These are phyloP conservation scores for Oreortyx pictus DNA, from an alignment of 2,797 vertebrate genomes.

Conservation along the genomic window DNA sequence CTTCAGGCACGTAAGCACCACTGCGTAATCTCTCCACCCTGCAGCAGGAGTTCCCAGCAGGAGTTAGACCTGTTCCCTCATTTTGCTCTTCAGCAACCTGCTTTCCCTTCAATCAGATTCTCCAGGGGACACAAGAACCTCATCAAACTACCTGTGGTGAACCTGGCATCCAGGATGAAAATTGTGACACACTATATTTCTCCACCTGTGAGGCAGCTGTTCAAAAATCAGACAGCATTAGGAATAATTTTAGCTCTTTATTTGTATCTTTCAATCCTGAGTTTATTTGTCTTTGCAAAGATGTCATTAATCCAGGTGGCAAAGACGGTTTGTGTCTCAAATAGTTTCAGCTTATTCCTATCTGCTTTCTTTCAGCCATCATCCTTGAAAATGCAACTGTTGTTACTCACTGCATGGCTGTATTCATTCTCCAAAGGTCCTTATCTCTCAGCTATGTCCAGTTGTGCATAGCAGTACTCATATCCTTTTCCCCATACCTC, in stretches of 20 bases:
- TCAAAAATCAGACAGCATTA: background rate
- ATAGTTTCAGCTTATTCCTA: background rate
- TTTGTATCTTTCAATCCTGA: background rate
- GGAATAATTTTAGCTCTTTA: background rate
- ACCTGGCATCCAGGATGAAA: background rate
- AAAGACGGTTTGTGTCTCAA: background rate
- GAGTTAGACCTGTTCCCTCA: slow-evolving; percentile 38
- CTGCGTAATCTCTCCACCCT: background rate
- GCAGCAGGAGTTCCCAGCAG: background rate
- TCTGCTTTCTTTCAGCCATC: background rate
- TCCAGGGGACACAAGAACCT: background rate
- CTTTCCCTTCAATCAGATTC: slow-evolving; percentile 18
- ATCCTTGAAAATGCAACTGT: background rate
- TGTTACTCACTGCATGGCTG: background rate
- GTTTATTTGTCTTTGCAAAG: background rate
- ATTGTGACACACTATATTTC: background rate
- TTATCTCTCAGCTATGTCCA: background rate
- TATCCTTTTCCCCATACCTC: background rate
- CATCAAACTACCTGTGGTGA: background rate
- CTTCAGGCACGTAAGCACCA: slow-evolving; percentile 57
- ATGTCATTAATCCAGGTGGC: background rate
- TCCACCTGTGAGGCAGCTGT: background rate
- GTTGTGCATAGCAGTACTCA: background rate
- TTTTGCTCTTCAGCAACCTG: slow-evolving; percentile 9
- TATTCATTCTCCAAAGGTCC: background rate